Base-by-base conservation (phyloP, 2,797 vertebrate species). In the Phataginus tetradactyla region DNA sequence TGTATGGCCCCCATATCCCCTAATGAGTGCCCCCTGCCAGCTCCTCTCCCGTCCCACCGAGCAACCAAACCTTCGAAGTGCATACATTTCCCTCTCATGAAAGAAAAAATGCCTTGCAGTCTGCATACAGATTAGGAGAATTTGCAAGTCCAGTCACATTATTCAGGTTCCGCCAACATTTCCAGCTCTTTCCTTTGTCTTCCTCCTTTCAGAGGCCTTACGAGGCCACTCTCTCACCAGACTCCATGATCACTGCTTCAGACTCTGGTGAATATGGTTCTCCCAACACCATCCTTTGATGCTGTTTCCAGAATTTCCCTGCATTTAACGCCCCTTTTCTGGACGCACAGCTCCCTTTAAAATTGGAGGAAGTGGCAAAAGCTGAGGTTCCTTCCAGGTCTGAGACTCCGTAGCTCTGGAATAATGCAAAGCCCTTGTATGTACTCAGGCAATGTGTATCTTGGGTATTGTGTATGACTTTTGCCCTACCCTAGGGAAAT, bases 391-490 rank as follows among this genome's bases (percentile, higher is more conserved):
- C 45, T 83, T 69, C 4, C 17, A 55, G 49, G 39, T 63, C 53
- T 49, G 64, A 79, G 64, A 45, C 51, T 32, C 49, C 7, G 1
- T 1, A 39, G 6, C 4, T 20, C 45, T 25, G 49, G 39, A 63
- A 17, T 23, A 14, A 4, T 4, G 21, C 20, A 7, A 3, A 55
- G 51, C 6, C 5, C 20, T 64, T 29, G 32, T 32, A 25, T 63
- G 32, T 32, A 42, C 27, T 37, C 5, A 2, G 2, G 8, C 3
- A 0, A 14, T 0, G 3, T 10, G 18, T 4, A 3, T 72, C 55
- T 81, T 18, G 4, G 34, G 20, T 17, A 6, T 21, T 37, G 0
- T 37, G 45, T 25, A 21, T 1, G 34, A 45, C 37, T 88, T 86
- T 55, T 63, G 34, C n/a, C 78, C 5, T 74, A 5, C 4, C 27